These are phyloP conservation scores for Aurelia coerulea DNA, from an alignment of 30 jellyfish, hydroid and myxozoan species.

Conservation along the genomic window DNA sequence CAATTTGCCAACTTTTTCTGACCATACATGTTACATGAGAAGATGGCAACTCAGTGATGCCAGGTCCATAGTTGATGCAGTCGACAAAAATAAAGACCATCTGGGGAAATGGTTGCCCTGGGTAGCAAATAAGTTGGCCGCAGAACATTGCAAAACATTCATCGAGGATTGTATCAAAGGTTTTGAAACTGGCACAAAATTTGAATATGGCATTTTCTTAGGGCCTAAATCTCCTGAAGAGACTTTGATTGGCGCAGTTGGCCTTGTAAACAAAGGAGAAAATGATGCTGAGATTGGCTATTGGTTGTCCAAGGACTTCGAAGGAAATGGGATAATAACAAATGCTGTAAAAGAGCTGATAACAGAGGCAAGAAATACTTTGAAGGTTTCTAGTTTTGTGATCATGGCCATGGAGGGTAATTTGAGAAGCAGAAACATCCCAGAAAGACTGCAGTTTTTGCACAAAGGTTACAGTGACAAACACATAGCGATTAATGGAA, in stretches of 20 bases:
- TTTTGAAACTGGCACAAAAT: conserved; percentile 2
- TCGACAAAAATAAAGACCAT: conserved; percentile 8
- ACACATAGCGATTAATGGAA: neutral
- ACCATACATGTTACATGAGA: neutral
- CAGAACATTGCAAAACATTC: neutral
- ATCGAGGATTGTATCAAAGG: neutral
- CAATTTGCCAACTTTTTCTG: too few species aligned
- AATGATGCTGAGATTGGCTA: conserved; percentile 13
- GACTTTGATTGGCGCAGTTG: conserved; percentile 16
- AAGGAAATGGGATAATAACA: conserved; percentile 18
- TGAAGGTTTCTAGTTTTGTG: neutral
- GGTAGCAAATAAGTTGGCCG: neutral
- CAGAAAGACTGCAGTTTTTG: conserved; percentile 30
- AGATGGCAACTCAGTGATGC: conserved; percentile 22
- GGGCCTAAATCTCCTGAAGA: neutral
- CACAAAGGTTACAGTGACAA: neutral
- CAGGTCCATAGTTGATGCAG: neutral
- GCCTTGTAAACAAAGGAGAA: neutral
- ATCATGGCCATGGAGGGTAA: neutral
- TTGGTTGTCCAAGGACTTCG: conserved; percentile 19
- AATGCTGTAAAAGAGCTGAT: conserved; percentile 25
- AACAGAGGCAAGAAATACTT: neutral
- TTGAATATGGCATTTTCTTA: conserved; percentile 26
- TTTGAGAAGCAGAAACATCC: conserved; percentile 14
- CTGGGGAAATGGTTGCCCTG: conserved; percentile 37